Base-by-base conservation (phyloP, 1,140 invertebrate species). In the Hesperophylax magnus region DNA sequence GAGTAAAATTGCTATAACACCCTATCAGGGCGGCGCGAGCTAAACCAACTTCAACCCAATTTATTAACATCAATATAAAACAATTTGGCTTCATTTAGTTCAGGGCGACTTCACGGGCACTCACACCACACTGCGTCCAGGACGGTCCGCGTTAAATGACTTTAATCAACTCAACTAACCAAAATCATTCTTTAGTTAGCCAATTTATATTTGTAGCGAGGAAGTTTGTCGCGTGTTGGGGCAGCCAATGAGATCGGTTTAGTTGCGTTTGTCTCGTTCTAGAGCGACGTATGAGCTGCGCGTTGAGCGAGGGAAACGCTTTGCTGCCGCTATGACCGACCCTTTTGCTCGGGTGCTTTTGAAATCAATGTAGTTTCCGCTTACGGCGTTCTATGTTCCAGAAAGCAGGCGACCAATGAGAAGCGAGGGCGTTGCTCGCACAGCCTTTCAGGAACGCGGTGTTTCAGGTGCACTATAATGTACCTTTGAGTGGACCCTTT, bases 151-250 rank as follows among this genome's bases (percentile, higher is more conserved):
- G 87, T 88, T 90, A 90, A 90, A 89, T 90, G 89, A 86, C 89
- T 90, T 90, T 90, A 90, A 90, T 90, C 89, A 90, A 87, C 88
- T 90, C 89, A 90, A 90, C 89, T 90, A 90, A 90, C 88, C 87
- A 86, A 90, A 89, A 88, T 89, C 89, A 87, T 85, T 87, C 88
- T 87, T 86, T 88, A 88, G 89, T 90, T 90, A 89, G 88, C 88
- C 89, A 90, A 90, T 90, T 90, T 90, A 90, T 90, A 90, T 90
- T 90, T 88, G 85, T 84, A 77, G 82, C 77, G 79, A 77, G 27
- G 8, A 54, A 47, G 67, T 18, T 27, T 15, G 20, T 54, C 11
- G 39, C 11, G 39, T 47, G 39, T 14, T 47, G 39, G 39, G 39
- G 11, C 39, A 14, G 11, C 39, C 39, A 47, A 47, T 47, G 39